Conservation (phyloP, 2,888 invertebrate species). For the Rhyacophila evoluta region DNA sequence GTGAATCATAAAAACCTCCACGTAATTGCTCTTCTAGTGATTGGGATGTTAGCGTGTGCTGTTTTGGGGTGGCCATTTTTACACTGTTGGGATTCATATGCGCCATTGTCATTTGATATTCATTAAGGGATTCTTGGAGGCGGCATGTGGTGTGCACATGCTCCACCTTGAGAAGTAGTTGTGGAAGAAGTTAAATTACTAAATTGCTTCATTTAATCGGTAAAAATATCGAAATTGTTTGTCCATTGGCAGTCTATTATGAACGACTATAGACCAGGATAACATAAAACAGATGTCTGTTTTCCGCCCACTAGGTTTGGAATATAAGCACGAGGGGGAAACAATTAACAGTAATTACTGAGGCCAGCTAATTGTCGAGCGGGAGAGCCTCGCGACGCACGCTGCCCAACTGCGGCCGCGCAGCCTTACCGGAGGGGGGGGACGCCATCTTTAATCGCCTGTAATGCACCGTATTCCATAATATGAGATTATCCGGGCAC, state of each 20-base stretch:
- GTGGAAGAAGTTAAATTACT: too few species aligned
- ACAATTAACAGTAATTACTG: conserved; percentile 53
- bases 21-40: too few species aligned
- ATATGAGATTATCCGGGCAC: conserved; percentile 1
- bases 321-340: conserved; percentile 29
- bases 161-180: not conserved
- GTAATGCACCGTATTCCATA: conserved; percentile 19
- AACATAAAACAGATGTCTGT: conserved; percentile 8
- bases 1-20: too few species aligned
- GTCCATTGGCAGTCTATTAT: not conserved
- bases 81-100: too few species aligned
- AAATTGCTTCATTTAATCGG: too few species aligned
- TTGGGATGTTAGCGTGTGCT: too few species aligned
- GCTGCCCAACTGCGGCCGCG: conserved; percentile 29
- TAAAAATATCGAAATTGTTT: not conserved
- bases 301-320: not conserved
- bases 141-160: too few species aligned
- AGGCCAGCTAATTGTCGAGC: conserved; percentile 47
- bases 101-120: too few species aligned
- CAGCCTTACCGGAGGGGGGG: conserved; percentile 9
- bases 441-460: conserved; percentile 47
- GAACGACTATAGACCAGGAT: not conserved
- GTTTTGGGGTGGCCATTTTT: too few species aligned
- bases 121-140: too few species aligned
- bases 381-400: conserved; percentile 33